phyloP scores from a whole-genome alignment of 1,140 invertebrate genomes.

The Polyergus mexicanus region DNA sequence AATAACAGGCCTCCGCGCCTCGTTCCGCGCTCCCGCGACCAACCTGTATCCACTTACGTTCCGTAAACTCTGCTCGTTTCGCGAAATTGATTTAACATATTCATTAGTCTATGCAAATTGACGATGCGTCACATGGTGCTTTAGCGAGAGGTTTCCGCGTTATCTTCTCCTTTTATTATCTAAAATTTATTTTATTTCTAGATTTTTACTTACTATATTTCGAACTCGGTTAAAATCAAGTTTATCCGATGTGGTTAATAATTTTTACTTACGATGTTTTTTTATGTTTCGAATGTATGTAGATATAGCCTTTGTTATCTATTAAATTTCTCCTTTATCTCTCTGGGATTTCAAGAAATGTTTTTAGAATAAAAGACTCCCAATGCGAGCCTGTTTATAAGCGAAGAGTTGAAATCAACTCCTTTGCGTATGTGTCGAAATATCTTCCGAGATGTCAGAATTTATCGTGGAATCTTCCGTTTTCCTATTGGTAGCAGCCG shows the following conservation, averaged over 20 bases:
- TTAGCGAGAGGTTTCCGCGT: background rate
- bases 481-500: background rate
- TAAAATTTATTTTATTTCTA: too few relatives aligned
- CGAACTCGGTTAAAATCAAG: background rate
- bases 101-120: constrained; percentile 85
- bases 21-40: constrained; percentile 71
- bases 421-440: background rate
- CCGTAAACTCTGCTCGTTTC: constrained; percentile 79
- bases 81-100: constrained; percentile 86
- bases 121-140: constrained; percentile 66
- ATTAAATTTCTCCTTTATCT: background rate
- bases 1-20: constrained; percentile 83
- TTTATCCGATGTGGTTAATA: background rate
- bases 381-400: background rate
- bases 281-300: background rate
- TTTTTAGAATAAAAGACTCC: constrained; percentile 3
- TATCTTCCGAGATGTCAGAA: constrained; percentile 31
- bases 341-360: background rate
- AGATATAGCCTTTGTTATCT: background rate
- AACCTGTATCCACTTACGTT: constrained; percentile 75
- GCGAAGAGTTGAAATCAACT: constrained; percentile 1
- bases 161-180: too few relatives aligned
- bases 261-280: background rate
- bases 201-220: background rate
- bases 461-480: constrained; percentile 21